A percentile compares a stretch with the other conserved stretches of the same genome.
Evolutionary conservation across 2,113 vertebrate genomes (phyloP).

Genomic region (Agapornis roseicollis): DNA sequence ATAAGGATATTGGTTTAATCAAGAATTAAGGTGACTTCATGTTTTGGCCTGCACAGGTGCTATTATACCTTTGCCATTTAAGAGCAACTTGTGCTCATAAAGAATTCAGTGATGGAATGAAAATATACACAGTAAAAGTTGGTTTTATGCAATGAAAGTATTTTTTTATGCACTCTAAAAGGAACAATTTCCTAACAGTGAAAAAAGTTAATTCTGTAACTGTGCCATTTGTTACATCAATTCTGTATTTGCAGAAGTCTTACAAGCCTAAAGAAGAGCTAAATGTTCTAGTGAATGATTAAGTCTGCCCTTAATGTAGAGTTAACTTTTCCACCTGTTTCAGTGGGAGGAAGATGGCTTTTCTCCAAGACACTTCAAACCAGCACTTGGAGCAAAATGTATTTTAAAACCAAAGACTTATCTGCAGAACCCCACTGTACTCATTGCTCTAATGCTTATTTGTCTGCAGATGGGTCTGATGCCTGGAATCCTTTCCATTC

Average conservation of each 20-base stretch:
- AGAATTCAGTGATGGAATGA: not conserved
- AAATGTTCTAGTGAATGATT: not conserved
- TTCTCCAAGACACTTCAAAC: constrained; percentile 45
- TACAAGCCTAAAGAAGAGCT: not conserved
- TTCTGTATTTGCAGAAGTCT: not conserved
- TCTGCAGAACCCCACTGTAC: not conserved
- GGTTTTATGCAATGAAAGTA: not conserved
- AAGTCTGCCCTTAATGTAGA: not conserved
- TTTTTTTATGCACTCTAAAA: not conserved
- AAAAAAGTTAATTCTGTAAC: not conserved
- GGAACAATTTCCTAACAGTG: not conserved
- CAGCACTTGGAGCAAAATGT: constrained; percentile 9
- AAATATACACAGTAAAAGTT: not conserved
- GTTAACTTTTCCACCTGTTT: constrained; percentile 57
- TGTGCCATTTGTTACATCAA: not conserved
- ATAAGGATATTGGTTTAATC: not conserved
- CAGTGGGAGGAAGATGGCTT: constrained; percentile 47
- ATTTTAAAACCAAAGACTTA: constrained; percentile 18
- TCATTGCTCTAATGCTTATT: not conserved
- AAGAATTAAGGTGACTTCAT: not conserved
- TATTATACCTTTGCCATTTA: not conserved
- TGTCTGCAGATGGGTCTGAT: not conserved
- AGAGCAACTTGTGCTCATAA: not conserved
- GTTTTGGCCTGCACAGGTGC: not conserved
- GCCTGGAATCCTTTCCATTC: not conserved